Evolutionary conservation across 2,113 vertebrate genomes (phyloP), one percentile per base, ranked within the genome.

Genomic region (Clarias gariepinus): DNA sequence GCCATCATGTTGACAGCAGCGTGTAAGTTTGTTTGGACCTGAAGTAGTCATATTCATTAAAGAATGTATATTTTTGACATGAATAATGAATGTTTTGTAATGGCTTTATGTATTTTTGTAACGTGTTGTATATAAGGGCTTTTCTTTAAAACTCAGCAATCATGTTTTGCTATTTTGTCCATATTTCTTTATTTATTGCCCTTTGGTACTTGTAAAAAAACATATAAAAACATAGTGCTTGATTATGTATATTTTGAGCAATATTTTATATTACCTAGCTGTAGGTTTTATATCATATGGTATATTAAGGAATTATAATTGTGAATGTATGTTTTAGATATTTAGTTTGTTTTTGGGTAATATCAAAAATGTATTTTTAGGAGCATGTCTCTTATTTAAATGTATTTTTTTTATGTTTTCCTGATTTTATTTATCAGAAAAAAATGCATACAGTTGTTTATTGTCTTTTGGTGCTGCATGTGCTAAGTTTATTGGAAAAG

Each of bases 51-150:
- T 86, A 81, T 81, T 81, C 77, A 64, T 88, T 71, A 77, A 86
- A 90, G 87, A 88, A 88, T 90, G 89, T 88, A 88, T 90, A 90
- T 90, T 88, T 90, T 90, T 90, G 68, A 86, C 68, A 88, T 78
- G 60, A 89, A 80, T 80, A 85, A 83, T 87, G 83, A 85, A 69
- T 90, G 86, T 84, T 88, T 88, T 90, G 80, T 88, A 88, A 68
- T 21, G 84, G 84, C 13, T 88, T 77, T 68, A 85, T 71, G 83
- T 90, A 90, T 90, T 90, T 90, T 90, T 86, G 83, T 89, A 89
- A 87, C 30, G 86, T 89, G 78, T 63, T 82, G 61, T 77, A 74
- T 81, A 68, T 83, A 84, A 76, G 84, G 84, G 82, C 71, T 87
- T 85, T 13, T 60, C 41, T 85, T 84, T 79, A 55, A 73, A 79